Evolutionary conservation across 2,888 invertebrate species (phyloP).

Genomic region (Metopia argyrocephala): DNA sequence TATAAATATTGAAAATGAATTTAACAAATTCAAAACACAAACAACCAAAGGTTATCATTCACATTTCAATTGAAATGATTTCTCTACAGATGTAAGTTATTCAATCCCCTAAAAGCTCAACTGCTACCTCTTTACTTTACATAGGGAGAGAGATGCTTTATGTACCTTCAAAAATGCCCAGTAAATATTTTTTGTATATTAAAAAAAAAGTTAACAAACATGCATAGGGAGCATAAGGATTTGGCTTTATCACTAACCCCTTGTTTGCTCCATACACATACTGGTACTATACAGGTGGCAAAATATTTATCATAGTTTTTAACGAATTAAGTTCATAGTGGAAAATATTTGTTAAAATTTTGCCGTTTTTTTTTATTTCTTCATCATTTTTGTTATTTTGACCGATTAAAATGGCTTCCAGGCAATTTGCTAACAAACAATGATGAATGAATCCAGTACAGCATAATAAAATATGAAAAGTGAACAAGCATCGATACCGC

Average conservation of each 20-base stretch:
- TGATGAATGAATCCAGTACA: constrained; percentile 52
- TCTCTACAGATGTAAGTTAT: too few species aligned
- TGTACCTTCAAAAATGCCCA: too few species aligned
- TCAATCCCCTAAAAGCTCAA: too few species aligned
- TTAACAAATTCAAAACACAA: too few species aligned
- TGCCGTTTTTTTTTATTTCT: not conserved
- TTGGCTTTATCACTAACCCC: not conserved
- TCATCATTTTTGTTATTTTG: constrained; percentile 64
- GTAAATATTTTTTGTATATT: too few species aligned
- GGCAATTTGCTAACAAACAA: constrained; percentile 74
- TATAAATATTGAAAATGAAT: too few species aligned
- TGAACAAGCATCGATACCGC: constrained; percentile 69
- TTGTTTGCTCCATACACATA: not conserved
- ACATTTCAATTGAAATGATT: too few species aligned
- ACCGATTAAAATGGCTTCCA: constrained; percentile 77
- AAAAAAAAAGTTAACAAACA: too few species aligned
- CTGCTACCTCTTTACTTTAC: too few species aligned
- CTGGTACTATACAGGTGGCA: constrained; percentile 35
- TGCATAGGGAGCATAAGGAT: too few species aligned
- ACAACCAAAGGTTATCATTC: too few species aligned
- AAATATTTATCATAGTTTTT: constrained; percentile 46
- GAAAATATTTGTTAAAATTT: constrained; percentile 7
- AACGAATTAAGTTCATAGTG: constrained; percentile 48
- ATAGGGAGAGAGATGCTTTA: too few species aligned
- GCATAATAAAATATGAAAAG: constrained; percentile 65